Base-by-base conservation (phyloP, 2,888 invertebrate genomes). In the Athalia rosae region DNA sequence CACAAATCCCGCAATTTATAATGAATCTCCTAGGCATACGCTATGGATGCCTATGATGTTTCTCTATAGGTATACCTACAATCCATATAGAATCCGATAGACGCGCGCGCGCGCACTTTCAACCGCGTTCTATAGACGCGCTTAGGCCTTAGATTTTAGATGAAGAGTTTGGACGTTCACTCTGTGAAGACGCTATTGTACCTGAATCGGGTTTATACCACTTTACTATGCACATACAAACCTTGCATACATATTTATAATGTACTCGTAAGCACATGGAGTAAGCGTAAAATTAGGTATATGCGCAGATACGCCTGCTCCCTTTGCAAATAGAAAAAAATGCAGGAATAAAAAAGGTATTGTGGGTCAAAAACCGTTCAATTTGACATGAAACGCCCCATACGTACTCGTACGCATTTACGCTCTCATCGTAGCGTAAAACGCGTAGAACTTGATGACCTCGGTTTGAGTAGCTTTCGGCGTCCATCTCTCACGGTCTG, bases 381-480 rank as follows among this genome's bases (percentile, higher is more conserved):
- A 28, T 28, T 28, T 28, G 28, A 28, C 28, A 28, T 28, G 28
- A 28, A 28, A 28, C 58, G 9, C 56, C 43, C 28, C 50, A 58
- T 43, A 41, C 50, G 45, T 45, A 56, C 45, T 71, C 56, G 58
- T 43, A 58, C 41, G 67, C 50, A 58, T 43, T 71, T 61, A 59
- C 28, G 13, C 61, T 61, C 62, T 11, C 41, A 62, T 28, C 74
- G 71, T 71, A 62, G 43, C 59, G 61, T 62, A 74, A 74, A 71
- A 71, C 59, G 45, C 59, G 82, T 83, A 81, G 85, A 87, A 85
- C 85, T 71, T 74, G 83, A 78, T 80, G 85, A 83, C 86, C 87
- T 87, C 85, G 87, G 74, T 61, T 77, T 69, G 78, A 78, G 81
- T 82, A 83, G 82, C 85, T 85, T 85, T 85, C 85, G 83, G 78